Percentiles rank a stretch among this genome's conserved stretches.
Evolutionary conservation across 2,888 invertebrate species (phyloP).

Genomic region (Drosophila mulleri): DNA sequence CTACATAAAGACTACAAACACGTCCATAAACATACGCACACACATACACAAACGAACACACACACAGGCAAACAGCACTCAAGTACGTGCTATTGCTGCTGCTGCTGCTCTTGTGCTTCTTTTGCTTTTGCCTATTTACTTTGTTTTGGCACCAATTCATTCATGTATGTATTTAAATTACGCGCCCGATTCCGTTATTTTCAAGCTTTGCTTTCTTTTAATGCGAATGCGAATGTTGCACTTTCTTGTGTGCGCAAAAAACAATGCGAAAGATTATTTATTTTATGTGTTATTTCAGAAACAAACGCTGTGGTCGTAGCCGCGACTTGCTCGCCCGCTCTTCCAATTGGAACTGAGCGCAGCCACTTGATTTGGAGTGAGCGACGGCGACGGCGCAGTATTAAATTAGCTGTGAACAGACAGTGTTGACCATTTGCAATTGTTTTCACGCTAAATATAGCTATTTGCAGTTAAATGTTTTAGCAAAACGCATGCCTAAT

Average conservation of each 20-base stretch:
- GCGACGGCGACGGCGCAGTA: conserved; percentile 63
- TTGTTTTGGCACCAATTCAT: conserved; percentile 53
- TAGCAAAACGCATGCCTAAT: neutral
- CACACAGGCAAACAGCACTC: conserved; percentile 52
- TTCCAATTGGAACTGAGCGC: conserved; percentile 69
- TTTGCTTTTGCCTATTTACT: conserved; percentile 35
- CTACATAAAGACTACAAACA: conserved; percentile 26
- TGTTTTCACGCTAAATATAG: conserved; percentile 33
- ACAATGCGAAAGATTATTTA: conserved; percentile 50
- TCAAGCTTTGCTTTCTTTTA: conserved; percentile 47
- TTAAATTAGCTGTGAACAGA: conserved; percentile 38
- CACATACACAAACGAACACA: conserved; percentile 16
- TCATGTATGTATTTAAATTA: conserved; percentile 43
- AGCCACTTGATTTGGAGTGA: conserved; percentile 47
- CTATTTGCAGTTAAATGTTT: neutral
- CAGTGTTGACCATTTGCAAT: conserved; percentile 36
- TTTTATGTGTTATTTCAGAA: conserved; percentile 39
- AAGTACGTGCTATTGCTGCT: conserved; percentile 59
- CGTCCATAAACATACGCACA: conserved; percentile 14
- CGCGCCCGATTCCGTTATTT: conserved; percentile 39
- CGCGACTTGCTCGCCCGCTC: conserved; percentile 69
- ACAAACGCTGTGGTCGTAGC: conserved; percentile 43
- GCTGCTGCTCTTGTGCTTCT: conserved; percentile 39
- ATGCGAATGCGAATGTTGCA: conserved; percentile 36
- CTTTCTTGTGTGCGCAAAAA: conserved; percentile 40